Base-by-base conservation (phyloP, 1,140 invertebrate genomes). In the Patella vulgata region DNA sequence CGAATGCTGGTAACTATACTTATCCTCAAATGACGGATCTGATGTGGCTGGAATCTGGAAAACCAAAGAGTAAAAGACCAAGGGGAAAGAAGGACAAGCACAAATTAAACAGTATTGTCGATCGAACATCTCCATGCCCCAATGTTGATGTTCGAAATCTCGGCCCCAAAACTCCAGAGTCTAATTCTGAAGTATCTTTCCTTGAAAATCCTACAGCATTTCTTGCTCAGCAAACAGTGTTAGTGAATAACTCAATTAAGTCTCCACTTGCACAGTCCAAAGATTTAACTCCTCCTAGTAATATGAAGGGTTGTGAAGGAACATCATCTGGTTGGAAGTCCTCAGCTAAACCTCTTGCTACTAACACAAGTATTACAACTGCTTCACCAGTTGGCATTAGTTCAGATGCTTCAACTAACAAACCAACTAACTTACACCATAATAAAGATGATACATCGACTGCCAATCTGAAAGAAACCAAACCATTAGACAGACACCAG, bases 191-290 rank as follows among this genome's bases (percentile, higher is more conserved):
- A 47, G 90, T 90, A 1, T 91, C 90, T 39, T 95, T 95, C 74
- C 89, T 95, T 85, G 93, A 95, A 68, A 93, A 96, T 82, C 92
- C 93, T 0, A 93, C 90, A 76, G 93, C 91, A 4, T 95, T 94
- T 84, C 83, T 95, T 56, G 73, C 75, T 23, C 74, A 78, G 36
- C 73, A 76, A 48, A 73, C 72, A 91, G 69, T 61, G 33, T 64
- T 77, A 17, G 68, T 75, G 6, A 71, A 70, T 63, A 74, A 59
- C 46, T 76, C 76, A n/a, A 60, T 78, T 11, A 61, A 64, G 8
- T 74, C 75, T 21, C 36, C 53, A 11, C 19, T 36, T 30, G 21
- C 33, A 19, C 33, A 36, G 14, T 36, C 33, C 33, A 36, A 36
- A 36, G 33, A 36, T 36, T 14, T 36, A 8, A 48, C 11, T 28